Base-by-base conservation (phyloP, 2,797 vertebrate genomes). In the Bovichtus diacanthus region DNA sequence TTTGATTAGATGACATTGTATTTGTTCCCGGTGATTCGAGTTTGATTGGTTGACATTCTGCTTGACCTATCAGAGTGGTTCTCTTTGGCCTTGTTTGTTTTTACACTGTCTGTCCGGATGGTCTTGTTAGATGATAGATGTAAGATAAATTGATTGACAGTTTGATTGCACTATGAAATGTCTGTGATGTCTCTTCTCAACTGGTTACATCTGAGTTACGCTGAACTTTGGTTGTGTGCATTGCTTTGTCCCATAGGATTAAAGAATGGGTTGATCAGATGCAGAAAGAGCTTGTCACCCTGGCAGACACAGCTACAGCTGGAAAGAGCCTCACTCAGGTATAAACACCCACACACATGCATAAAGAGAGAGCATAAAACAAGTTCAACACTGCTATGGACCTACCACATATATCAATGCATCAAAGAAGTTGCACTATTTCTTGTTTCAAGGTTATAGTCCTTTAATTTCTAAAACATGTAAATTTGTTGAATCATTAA, bases 221-320 rank as follows among this genome's bases (percentile, higher is more conserved):
- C 21, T 68, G 56, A 76, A 59, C 59, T 77, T 59, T 71, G 49
- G 13, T 38, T 81, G 49, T 87, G 61, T 86, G 61, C 34, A 23
- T 76, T 84, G 56, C 81, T 80, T 86, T 87, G 79, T 80, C 88
- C 78, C 55, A 18, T 39, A 98, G 97, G 89, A 98, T 99, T 92
- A 98, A 98, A 85, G 96, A 96, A 61, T 99, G 98, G 98, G 98
- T 98, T 78, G 96, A 98, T 89, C 97, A 97, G 92, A 98, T 99
- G 97, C 98, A 99, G 90, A 96, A 96, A 80, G 97, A 99, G 80
- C 96, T 99, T 0, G 95, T 99, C 68, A 96, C 91, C 2, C 85
- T 99, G 86, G 97, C 96, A 67, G 96, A 96, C 80, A 96, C 95
- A 1, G 97, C 97, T 63, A 97, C 96, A 0, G 97, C 96, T 72